Base-by-base conservation (phyloP, 2,888 invertebrate species). In the Amphipoea lucens region DNA sequence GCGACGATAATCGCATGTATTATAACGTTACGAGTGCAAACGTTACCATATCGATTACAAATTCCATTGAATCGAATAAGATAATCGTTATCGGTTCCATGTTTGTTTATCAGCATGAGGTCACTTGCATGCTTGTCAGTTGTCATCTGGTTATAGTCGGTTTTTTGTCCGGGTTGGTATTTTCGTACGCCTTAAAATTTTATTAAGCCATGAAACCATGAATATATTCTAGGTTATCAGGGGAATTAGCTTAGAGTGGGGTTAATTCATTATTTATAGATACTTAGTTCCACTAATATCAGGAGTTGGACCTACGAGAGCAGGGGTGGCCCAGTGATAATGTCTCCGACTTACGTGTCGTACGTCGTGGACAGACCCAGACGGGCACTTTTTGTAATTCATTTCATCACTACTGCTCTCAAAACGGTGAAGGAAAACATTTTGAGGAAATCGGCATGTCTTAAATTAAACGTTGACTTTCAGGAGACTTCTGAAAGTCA, bases 41-140 rank as follows among this genome's bases (percentile, higher is more conserved):
- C 72, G 67, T 80, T 80, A 69, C 74, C 67, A 79, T 89, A 89
- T 89, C 80, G 83, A 88, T 89, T 84, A 87, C 84, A 82, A 81
- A 76, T 78, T 82, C 40, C 74, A 78, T 82, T 70, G 67, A 79
- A 85, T 83, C 79, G 84, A 81, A 65, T 79, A 82, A 80, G 84
- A 87, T 88, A 87, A 88, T 85, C 84, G 74, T 74, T 89, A 87
- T 89, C 88, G 78, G 75, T 78, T 83, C 51, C 57, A 68, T 74
- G 48, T 57, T 71, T 79, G 66, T 78, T 81, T 82, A 87, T 84
- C 85, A 83, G 72, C 77, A 81, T 87, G 78, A 81, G 70, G 79
- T 84, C 84, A 78, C 54, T 78, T 71, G 75, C 60, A 74, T 74
- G 80, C 69, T 68, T 62, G 72, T 78, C 74, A 80, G 67, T 68